Evolutionary conservation across 1,140 invertebrate genomes (phyloP).

Genomic region (Matsumurasca onukii): DNA sequence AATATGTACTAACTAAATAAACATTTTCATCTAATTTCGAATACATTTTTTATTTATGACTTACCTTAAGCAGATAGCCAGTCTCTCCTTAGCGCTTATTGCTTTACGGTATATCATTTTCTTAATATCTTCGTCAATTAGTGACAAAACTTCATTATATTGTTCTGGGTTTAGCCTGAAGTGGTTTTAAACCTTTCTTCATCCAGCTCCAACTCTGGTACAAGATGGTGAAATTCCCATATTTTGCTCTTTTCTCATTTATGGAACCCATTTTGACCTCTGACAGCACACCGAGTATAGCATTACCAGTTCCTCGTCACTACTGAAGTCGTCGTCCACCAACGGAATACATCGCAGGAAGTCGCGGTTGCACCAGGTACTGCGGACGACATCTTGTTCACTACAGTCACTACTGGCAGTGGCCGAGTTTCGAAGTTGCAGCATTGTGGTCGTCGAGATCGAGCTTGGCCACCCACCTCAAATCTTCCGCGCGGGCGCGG

Average conservation of each 20-base stretch:
- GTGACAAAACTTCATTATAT: background rate
- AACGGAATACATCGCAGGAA: too few relatives aligned
- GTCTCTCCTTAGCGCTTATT: background rate
- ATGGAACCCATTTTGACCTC: background rate
- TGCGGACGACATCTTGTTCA: too few relatives aligned
- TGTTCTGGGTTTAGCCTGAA: background rate
- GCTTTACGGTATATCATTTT: conserved; percentile 1
- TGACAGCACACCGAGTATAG: background rate
- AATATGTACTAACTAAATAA: too few relatives aligned
- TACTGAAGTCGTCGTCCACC: too few relatives aligned
- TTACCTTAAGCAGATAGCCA: conserved; percentile 1
- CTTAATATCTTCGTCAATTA: background rate
- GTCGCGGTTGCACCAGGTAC: too few relatives aligned
- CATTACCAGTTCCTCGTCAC: background rate
- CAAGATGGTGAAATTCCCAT: background rate
- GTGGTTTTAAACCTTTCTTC: conserved; percentile 1
- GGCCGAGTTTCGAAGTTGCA: too few relatives aligned
- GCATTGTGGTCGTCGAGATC: too few relatives aligned
- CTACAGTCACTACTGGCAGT: too few relatives aligned
- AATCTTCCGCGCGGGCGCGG: too few relatives aligned
- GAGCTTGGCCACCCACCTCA: too few relatives aligned
- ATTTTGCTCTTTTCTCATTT: background rate
- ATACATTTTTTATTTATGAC: too few relatives aligned
- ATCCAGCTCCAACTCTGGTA: background rate
- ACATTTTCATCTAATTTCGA: too few relatives aligned